These are phyloP conservation scores for Epistrophe eligans DNA, from an alignment of 2,888 invertebrate genomes.

Conservation along the genomic window DNA sequence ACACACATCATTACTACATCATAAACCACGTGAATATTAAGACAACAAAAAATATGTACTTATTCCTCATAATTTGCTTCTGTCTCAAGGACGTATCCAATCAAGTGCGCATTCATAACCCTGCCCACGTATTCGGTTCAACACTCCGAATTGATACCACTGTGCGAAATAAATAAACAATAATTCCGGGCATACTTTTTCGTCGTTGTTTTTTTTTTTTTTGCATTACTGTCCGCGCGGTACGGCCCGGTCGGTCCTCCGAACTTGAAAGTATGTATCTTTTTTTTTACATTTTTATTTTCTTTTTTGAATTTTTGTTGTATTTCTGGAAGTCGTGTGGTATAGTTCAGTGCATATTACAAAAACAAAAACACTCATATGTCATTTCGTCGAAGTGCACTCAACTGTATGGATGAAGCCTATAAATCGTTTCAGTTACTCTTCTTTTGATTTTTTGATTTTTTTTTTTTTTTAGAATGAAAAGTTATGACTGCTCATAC, in stretches of 20 bases:
- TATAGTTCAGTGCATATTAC: slow-evolving; percentile 4
- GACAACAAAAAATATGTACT: slow-evolving; percentile 34
- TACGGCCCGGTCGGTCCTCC: neutral
- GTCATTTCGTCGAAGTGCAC: slow-evolving; percentile 64
- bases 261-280: slow-evolving; percentile 17
- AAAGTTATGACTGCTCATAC: slow-evolving; percentile 61
- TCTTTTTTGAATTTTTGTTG: neutral
- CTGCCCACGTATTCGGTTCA: slow-evolving; percentile 68
- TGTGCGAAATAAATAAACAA: slow-evolving; percentile 16
- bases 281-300: too few relatives aligned
- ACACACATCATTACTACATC: neutral
- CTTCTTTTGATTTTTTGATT: slow-evolving; percentile 8
- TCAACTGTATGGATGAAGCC: slow-evolving; percentile 29
- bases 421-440: slow-evolving; percentile 52
- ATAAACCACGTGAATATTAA: slow-evolving; percentile 44
- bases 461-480: slow-evolving; percentile 13
- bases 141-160: slow-evolving; percentile 25
- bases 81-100: slow-evolving; percentile 73
- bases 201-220: slow-evolving; percentile 14
- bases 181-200: slow-evolving; percentile 39
- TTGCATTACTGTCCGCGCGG: neutral
- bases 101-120: slow-evolving; percentile 65
- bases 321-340: slow-evolving; percentile 19
- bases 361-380: slow-evolving; percentile 31
- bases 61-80: slow-evolving; percentile 67